Percentiles rank a stretch among this genome's conserved stretches.
These are phyloP conservation scores for Bicyclus anynana DNA, from an alignment of 1,140 invertebrate genomes.

Conservation along the genomic window DNA sequence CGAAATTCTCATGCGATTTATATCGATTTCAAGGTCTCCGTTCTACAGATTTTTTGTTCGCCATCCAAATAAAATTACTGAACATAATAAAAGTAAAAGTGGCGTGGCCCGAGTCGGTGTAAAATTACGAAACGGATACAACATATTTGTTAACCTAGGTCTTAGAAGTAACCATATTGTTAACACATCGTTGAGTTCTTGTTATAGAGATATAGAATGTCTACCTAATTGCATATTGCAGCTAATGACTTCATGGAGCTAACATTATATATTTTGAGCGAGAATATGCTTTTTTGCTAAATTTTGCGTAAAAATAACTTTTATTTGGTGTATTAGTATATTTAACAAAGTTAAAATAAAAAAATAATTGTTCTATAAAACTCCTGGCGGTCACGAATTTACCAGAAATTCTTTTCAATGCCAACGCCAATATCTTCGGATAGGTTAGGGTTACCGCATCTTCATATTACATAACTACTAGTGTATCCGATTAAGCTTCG, in stretches of 20 bases:
- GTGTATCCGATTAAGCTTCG: too few relatives aligned
- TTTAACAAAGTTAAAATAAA: too few relatives aligned
- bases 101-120: background rate
- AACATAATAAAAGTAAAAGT: constrained; percentile 25
- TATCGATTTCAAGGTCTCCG: constrained; percentile 37
- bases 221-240: background rate
- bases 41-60: constrained; percentile 17
- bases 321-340: too few relatives aligned
- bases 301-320: too few relatives aligned
- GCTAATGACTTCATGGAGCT: too few relatives aligned
- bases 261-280: background rate
- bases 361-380: too few relatives aligned
- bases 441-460: too few relatives aligned
- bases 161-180: background rate
- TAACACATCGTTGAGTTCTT: background rate
- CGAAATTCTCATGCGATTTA: constrained; percentile 39
- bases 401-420: too few relatives aligned
- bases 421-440: too few relatives aligned
- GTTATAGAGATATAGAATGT: background rate
- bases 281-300: too few relatives aligned
- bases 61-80: constrained; percentile 16
- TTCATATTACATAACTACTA: too few relatives aligned
- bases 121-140: constrained; percentile 7
- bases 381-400: too few relatives aligned
- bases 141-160: constrained; percentile 11